A percentile compares a stretch with the other conserved stretches of the same genome.
These are phyloP conservation scores for Eristalis arbustorum DNA, from an alignment of 2,888 invertebrate species.

Conservation along the genomic window DNA sequence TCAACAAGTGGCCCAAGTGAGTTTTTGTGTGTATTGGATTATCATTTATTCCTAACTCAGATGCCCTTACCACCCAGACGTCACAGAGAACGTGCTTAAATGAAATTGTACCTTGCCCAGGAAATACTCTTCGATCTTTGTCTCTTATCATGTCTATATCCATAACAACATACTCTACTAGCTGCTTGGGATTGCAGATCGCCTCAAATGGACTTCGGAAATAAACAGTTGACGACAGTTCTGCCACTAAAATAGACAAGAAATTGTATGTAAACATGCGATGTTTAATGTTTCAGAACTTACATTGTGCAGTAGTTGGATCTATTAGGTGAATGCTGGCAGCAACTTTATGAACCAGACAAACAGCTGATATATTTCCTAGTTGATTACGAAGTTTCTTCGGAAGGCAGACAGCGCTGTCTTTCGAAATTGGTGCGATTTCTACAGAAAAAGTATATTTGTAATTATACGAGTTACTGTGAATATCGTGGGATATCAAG, in stretches of 20 bases:
- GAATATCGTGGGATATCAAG: constrained; percentile 97
- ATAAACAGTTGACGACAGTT: constrained; percentile 88
- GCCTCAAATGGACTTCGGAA: constrained; percentile 93
- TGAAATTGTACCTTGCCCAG: constrained; percentile 94
- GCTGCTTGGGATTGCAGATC: constrained; percentile 94
- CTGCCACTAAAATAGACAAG: constrained; percentile 85
- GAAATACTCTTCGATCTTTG: constrained; percentile 88
- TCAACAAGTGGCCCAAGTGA: constrained; percentile 95
- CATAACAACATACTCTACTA: constrained; percentile 96
- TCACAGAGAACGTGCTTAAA: constrained; percentile 94
- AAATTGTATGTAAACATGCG: neutral
- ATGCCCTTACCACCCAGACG: constrained; percentile 94
- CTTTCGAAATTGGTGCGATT: constrained; percentile 97
- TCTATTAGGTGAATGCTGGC: constrained; percentile 96
- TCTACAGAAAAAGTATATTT: constrained; percentile 97
- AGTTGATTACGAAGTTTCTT: constrained; percentile 91
- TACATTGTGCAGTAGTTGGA: constrained; percentile 91
- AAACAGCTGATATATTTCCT: constrained; percentile 93
- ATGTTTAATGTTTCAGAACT: constrained; percentile 71
- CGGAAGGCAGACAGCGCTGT: constrained; percentile 94
- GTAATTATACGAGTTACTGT: constrained; percentile 97
- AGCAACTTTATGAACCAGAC: constrained; percentile 93
- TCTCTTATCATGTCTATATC: constrained; percentile 86
- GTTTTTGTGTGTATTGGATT: constrained; percentile 92
- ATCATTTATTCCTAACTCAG: constrained; percentile 90